Percentiles rank a stretch among this genome's conserved stretches.
Evolutionary conservation across 2,113 vertebrate species (phyloP).

Genomic region (Theristicus caerulescens): DNA sequence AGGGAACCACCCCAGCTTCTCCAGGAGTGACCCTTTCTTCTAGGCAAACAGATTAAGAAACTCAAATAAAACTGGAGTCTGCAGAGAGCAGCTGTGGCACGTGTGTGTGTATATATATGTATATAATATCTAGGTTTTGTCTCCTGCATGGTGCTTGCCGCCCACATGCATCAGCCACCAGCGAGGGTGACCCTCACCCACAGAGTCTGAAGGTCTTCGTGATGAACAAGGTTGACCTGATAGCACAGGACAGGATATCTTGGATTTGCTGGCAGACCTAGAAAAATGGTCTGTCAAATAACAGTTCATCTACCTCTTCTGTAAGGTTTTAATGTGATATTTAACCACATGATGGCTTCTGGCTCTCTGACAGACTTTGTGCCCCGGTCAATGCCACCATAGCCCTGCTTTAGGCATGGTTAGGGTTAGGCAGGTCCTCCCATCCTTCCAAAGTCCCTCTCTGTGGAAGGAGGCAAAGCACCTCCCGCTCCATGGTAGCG

Average conservation of each 20-base stretch:
- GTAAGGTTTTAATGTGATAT: background rate
- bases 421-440: background rate
- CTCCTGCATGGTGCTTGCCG: background rate
- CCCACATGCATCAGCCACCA: rapidly evolving
- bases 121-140: too few species aligned
- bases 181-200: background rate
- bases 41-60: background rate
- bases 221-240: background rate
- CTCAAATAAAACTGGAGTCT: background rate
- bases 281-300: background rate
- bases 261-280: background rate
- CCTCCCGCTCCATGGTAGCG: background rate
- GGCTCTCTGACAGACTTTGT: background rate
- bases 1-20: background rate
- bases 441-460: background rate
- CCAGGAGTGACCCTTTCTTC: background rate
- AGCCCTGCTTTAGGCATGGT: too few species aligned
- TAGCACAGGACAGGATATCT: too few species aligned
- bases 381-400: too few species aligned
- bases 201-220: background rate
- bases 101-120: too few species aligned
- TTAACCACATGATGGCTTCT: background rate
- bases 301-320: background rate
- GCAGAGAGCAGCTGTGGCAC: background rate
- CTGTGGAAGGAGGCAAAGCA: background rate